These are phyloP conservation scores for Acrocephalus kingi DNA, from an alignment of 2,113 vertebrate species.

Conservation along the genomic window DNA sequence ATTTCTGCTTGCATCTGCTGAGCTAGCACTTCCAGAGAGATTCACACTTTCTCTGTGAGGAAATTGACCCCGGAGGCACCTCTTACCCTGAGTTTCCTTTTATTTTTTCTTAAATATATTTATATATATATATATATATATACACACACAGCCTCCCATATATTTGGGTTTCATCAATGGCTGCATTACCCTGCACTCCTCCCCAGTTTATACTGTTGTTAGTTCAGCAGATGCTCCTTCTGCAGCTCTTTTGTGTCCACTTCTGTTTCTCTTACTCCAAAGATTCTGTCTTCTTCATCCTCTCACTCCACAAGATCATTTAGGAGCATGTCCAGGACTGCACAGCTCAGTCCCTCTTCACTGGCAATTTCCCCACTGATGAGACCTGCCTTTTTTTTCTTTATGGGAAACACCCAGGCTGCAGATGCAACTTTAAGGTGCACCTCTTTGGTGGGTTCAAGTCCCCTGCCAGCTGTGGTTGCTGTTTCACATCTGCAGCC, in stretches of 20 bases:
- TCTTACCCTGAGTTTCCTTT: not conserved
- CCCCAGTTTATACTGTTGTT: not conserved
- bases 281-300: not conserved
- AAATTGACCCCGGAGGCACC: not conserved
- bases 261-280: not conserved
- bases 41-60: not conserved
- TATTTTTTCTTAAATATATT: not conserved
- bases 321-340: not conserved
- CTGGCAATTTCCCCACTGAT: not conserved
- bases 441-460: not conserved
- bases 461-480: not conserved
- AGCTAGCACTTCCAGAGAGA: not conserved
- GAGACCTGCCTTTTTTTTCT: not conserved
- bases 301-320: not conserved
- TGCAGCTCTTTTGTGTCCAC: not conserved
- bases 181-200: not conserved
- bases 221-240: not conserved
- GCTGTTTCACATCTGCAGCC: not conserved
- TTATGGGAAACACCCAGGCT: not conserved
- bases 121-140: no score
- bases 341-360: not conserved
- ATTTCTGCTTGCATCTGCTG: not conserved
- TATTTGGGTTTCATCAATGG: not conserved
- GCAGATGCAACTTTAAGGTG: not conserved
- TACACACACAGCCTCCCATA: rapidly evolving